Base-by-base conservation (phyloP, 2,888 invertebrate genomes). In the Stramonita haemastoma region DNA sequence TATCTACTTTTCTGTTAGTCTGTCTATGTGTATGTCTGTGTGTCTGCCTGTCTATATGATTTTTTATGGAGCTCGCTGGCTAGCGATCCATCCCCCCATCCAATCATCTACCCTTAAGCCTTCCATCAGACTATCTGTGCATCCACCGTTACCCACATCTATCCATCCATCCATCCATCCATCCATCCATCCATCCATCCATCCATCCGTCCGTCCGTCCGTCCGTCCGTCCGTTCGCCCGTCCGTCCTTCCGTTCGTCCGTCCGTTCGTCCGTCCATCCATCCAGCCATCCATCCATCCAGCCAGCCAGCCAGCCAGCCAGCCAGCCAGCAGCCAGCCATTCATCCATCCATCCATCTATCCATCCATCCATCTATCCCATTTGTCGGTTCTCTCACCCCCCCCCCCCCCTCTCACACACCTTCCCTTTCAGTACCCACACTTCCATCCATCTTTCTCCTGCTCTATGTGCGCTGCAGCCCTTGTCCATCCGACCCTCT, bases 1-100 rank as follows among this genome's bases (percentile, higher is more conserved):
- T n/a, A 56, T n/a, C 56, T 17, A 32, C 19, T 56, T 56, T 56
- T 56, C 56, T 46, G 84, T n/a, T 56, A n/a, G 84, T 56, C 32
- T 84, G 84, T 56, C n/a, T 84, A 56, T 56, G 84, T 56, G 56
- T 84, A n/a, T 56, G 56, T 84, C n/a, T 56, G 84, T 56, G 56
- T 56, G 84, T 84, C n/a, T n/a, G 84, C 22, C 32, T 1, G 36
- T 83, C 81, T 1, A 0, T 8, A 36, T 83, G 19, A 22, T 36
- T 8, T 6, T 19, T 34, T 36, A 36, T 36, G 36, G 19, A 5
- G 22, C 70, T 70, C n/a, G n/a, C n/a, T n/a, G n/a, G n/a, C n/a
- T n/a, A n/a, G n/a, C n/a, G n/a, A n/a, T n/a, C n/a, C n/a, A n/a
- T n/a, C n/a, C n/a, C n/a, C n/a, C n/a, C n/a, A n/a, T n/a, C n/a